Evolutionary conservation across 2,113 vertebrate species (phyloP).

Genomic region (Cephalopterus ornatus): DNA sequence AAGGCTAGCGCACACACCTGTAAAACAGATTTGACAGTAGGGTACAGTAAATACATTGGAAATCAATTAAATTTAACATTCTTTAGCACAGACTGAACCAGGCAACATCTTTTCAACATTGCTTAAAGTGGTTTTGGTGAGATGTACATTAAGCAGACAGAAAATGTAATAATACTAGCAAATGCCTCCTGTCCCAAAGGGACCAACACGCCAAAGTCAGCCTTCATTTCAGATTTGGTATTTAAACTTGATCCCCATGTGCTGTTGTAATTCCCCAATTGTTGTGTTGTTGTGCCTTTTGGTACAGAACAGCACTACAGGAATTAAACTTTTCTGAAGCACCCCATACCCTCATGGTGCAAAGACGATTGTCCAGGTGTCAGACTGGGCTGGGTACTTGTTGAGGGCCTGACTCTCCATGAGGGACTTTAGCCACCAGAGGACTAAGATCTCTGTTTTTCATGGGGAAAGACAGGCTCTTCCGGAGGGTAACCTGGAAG

Average conservation of each 20-base stretch:
- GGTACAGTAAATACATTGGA: neutral
- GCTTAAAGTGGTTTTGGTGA: neutral
- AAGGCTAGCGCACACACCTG: neutral
- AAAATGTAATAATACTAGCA: neutral
- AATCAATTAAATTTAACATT: conserved; percentile 12
- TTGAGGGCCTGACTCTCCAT: neutral
- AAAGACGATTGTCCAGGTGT: neutral
- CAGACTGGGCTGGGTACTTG: neutral
- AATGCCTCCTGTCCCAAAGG: neutral
- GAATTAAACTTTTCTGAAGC: neutral
- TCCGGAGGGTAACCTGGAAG: neutral
- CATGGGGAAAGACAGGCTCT: neutral
- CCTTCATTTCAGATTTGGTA: neutral
- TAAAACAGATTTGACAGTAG: conserved; percentile 29
- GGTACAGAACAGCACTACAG: neutral
- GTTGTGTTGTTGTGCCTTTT: neutral
- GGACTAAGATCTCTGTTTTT: neutral
- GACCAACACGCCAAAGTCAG: neutral
- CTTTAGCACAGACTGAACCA: neutral
- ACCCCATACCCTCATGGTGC: neutral
- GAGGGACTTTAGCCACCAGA: neutral
- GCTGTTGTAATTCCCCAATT: neutral
- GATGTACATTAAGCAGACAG: neutral
- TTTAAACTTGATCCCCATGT: neutral
- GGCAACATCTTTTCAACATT: neutral